A percentile compares a stretch with the other conserved stretches of the same genome.
These are phyloP conservation scores for Melanargia galathea DNA, from an alignment of 2,888 invertebrate genomes.

Conservation along the genomic window DNA sequence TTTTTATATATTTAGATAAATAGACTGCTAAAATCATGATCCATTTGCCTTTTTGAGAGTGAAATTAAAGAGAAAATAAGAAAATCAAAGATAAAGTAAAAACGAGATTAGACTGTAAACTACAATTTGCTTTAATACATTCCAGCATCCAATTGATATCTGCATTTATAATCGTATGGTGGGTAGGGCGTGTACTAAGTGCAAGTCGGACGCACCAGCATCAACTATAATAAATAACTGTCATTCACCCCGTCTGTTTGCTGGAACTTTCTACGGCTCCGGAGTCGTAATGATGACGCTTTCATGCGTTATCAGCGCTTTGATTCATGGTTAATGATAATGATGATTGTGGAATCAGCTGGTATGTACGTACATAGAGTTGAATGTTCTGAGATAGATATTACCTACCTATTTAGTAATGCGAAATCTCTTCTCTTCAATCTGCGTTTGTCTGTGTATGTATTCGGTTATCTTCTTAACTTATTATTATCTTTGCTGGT, in stretches of 20 bases:
- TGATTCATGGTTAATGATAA: slow-evolving; percentile 20
- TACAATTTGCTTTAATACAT: no score
- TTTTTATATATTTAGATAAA: no score
- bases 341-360: slow-evolving; percentile 7
- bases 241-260: slow-evolving; percentile 51
- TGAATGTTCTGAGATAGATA: not conserved
- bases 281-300: slow-evolving; percentile 44
- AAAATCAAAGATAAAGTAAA: no score
- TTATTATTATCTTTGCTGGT: no score
- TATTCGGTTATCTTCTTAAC: no score
- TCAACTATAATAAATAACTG: slow-evolving; percentile 49
- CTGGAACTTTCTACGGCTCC: slow-evolving; percentile 65
- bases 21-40: no score
- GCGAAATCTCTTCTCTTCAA: not conserved
- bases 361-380: not conserved
- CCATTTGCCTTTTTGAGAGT: no score
- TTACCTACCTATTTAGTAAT: no score
- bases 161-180: slow-evolving; percentile 1
- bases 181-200: slow-evolving; percentile 4
- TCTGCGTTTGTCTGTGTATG: no score
- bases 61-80: no score
- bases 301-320: slow-evolving; percentile 42
- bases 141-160: not conserved
- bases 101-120: no score
- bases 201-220: slow-evolving; percentile 19